Base-by-base conservation (phyloP, 2,888 invertebrate species). In the Amorpha juglandis region DNA sequence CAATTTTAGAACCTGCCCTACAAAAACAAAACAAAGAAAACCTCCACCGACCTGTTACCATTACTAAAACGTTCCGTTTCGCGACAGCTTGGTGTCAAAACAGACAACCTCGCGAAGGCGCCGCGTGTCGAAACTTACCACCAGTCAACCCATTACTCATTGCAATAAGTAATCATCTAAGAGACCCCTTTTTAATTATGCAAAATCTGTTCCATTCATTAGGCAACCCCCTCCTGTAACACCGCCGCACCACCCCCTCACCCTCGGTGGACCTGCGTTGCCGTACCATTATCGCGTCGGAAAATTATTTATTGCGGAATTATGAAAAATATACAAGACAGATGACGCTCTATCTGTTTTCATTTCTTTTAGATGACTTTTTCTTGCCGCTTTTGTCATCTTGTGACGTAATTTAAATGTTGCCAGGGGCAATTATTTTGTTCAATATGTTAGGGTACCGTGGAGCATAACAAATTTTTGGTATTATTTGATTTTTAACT, bases 171-270 rank as follows among this genome's bases (percentile, higher is more conserved):
- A 90, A 90, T 91, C 88, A 85, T 87, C 83, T 83, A 78, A 74
- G 80, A 79, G 83, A 84, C 84, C 88, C 89, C 88, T 87, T 91
- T 91, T 91, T 92, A 92, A 91, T 92, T 91, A 91, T 91, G 88
- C 86, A 88, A 91, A 91, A 92, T 92, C 88, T 88, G 87, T 86
- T 82, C 83, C 87, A 87, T 89, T 88, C 83, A 86, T 89, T 87
- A 82, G 55, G n/a, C 38, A 6, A 3, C 50, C 50, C 19, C 50
- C 42, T 19, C 48, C 4, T 3, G 27, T 27, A 27, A 27, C 27
- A 27, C 27, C 1, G 27, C 27, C 27, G 27, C 27, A 27, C 27
- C 27, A 27, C 66, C 70, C 67, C 65, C 67, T 65, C 53, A 51
- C 69, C 55, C 65, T 21, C 63, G 42, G 64, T 66, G 63, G 70